Evolutionary conservation across 2,113 vertebrate genomes (phyloP).

Genomic region (Microtus richardsoni): DNA sequence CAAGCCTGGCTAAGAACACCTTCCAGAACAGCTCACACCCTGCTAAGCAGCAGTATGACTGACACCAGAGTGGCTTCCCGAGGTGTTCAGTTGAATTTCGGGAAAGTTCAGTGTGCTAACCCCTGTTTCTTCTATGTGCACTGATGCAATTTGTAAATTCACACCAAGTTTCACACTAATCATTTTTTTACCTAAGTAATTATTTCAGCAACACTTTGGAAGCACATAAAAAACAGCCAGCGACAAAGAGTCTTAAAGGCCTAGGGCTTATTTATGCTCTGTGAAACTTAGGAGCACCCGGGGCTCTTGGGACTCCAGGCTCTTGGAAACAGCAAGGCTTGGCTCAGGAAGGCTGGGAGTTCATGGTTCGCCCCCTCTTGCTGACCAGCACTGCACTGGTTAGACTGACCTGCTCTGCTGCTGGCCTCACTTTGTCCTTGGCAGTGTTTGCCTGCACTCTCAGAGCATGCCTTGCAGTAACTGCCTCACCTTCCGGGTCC

Average conservation of each 20-base stretch:
- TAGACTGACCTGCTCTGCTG: neutral
- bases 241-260: neutral
- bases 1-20: neutral
- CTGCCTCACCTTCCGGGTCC: neutral
- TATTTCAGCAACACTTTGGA: slow-evolving; percentile 40
- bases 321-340: neutral
- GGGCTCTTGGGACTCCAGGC: neutral
- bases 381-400: neutral
- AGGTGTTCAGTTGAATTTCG: neutral
- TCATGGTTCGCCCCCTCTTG: neutral
- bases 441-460: neutral
- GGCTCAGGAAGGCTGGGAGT: neutral
- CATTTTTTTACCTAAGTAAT: slow-evolving; percentile 40
- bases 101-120: neutral
- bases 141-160: neutral
- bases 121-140: neutral
- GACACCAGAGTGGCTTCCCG: too few relatives aligned
- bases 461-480: neutral
- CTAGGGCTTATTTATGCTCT: neutral
- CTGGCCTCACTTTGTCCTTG: neutral
- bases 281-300: neutral
- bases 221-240: slow-evolving; percentile 29
- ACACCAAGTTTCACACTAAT: slow-evolving; percentile 11
- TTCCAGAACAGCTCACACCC: neutral
- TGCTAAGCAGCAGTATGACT: neutral